Conservation (phyloP, 1,140 invertebrate genomes). For the Nixonia krombeini region DNA sequence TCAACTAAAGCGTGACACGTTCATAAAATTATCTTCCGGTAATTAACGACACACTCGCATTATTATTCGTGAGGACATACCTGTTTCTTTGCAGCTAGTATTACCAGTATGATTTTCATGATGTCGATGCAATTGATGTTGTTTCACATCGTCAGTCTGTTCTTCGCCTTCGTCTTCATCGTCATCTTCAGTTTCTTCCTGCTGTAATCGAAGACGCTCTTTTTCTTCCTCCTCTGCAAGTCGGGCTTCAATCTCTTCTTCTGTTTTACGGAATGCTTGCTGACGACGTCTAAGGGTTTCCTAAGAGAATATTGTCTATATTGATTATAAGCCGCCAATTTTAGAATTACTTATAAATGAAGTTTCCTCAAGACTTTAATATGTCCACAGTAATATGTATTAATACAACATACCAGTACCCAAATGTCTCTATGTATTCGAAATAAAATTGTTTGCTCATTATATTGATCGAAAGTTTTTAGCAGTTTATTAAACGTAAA, state of each 20-base stretch:
- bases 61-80: constrained; percentile 59
- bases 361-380: too few species aligned
- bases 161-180: constrained; percentile 16
- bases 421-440: too few species aligned
- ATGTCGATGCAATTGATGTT: constrained; percentile 34
- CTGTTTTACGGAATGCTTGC: constrained; percentile 72
- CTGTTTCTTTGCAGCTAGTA: constrained; percentile 64
- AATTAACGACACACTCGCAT: constrained; percentile 9
- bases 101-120: constrained; percentile 70
- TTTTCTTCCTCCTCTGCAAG: constrained; percentile 69
- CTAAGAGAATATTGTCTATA: constrained; percentile 50
- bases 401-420: too few species aligned
- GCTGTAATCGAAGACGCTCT: constrained; percentile 40
- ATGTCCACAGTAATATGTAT: too few species aligned
- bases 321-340: background rate
- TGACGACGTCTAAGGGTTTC: constrained; percentile 69
- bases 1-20: constrained; percentile 66
- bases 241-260: constrained; percentile 72
- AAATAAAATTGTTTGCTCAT: too few species aligned
- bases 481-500: too few species aligned
- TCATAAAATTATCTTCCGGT: constrained; percentile 37
- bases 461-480: too few species aligned
- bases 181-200: constrained; percentile 25
- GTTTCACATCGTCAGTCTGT: constrained; percentile 22
- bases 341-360: too few species aligned